phyloP scores from a whole-genome alignment of 1,140 invertebrate genomes.

The Portunus trituberculatus region DNA sequence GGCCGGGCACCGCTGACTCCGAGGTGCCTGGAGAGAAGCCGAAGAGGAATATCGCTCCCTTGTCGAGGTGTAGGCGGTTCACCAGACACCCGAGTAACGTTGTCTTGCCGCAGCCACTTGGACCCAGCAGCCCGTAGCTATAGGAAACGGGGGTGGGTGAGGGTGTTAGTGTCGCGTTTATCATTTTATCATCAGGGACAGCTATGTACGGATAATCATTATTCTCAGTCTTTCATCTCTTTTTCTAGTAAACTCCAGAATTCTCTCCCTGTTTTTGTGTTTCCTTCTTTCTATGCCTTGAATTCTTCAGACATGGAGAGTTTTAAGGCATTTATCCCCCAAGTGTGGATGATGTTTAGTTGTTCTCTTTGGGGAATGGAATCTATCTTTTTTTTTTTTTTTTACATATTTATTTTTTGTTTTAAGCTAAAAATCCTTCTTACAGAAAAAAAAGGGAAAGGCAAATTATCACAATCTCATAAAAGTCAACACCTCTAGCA shows the following conservation, averaged over 20 bases:
- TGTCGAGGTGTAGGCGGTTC: conserved; percentile 89
- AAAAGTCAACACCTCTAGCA: no score
- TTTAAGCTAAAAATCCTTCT: not conserved
- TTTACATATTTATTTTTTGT: no score
- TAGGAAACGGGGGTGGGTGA: not conserved
- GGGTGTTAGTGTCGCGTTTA: not conserved
- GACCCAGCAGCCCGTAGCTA: conserved; percentile 90
- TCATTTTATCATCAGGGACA: not conserved
- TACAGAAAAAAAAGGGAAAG: not conserved
- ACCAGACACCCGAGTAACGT: conserved; percentile 94
- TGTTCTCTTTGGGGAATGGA: not conserved
- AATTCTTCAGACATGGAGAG: no score
- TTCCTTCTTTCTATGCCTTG: not conserved
- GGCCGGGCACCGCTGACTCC: conserved; percentile 91
- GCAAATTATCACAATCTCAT: no score
- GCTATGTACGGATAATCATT: no score
- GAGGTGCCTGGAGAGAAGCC: conserved; percentile 90
- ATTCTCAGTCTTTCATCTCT: no score
- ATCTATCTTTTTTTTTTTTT: not conserved
- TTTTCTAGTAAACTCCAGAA: no score
- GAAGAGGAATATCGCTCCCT: conserved; percentile 92
- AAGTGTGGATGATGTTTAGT: no score
- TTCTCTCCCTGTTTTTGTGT: no score
- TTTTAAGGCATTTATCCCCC: no score
- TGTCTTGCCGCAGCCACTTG: conserved; percentile 92